Conservation (phyloP, 2,113 vertebrate species). For the Chitala chitala region DNA sequence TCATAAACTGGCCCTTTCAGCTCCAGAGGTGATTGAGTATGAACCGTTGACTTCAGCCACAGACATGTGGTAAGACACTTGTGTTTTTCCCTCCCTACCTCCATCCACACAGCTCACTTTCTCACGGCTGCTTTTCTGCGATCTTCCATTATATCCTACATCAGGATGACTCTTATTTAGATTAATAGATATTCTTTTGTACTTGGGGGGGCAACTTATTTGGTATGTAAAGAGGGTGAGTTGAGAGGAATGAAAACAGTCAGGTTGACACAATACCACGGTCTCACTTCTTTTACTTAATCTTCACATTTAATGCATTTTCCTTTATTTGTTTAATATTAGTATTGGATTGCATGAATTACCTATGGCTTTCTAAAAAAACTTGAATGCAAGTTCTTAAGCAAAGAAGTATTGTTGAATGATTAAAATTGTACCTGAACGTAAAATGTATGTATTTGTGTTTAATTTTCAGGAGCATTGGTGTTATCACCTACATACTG, state of each 20-base stretch:
- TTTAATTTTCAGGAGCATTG: conserved; percentile 64
- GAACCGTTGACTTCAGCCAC: conserved; percentile 59
- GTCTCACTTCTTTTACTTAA: neutral
- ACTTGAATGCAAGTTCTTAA: neutral
- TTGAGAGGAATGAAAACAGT: too few species aligned
- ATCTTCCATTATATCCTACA: too few species aligned
- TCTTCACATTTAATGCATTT: neutral
- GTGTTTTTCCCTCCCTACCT: neutral
- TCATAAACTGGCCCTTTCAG: conserved; percentile 44
- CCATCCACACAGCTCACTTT: too few species aligned
- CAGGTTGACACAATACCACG: too few species aligned
- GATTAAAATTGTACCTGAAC: neutral
- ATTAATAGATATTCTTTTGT: too few species aligned
- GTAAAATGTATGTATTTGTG: conserved; percentile 3
- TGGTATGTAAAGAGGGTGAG: too few species aligned
- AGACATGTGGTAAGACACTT: conserved; percentile 68
- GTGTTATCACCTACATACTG: conserved; percentile 76
- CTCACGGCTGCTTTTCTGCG: too few species aligned
- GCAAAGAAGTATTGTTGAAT: neutral
- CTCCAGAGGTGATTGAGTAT: conserved; percentile 65
- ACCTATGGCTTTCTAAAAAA: neutral
- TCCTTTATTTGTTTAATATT: neutral
- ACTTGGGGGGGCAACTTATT: too few species aligned
- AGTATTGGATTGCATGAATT: neutral
- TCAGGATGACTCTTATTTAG: too few species aligned